These are phyloP conservation scores for Phoxinus dragarum DNA, from an alignment of 2,797 vertebrate species.

Conservation along the genomic window DNA sequence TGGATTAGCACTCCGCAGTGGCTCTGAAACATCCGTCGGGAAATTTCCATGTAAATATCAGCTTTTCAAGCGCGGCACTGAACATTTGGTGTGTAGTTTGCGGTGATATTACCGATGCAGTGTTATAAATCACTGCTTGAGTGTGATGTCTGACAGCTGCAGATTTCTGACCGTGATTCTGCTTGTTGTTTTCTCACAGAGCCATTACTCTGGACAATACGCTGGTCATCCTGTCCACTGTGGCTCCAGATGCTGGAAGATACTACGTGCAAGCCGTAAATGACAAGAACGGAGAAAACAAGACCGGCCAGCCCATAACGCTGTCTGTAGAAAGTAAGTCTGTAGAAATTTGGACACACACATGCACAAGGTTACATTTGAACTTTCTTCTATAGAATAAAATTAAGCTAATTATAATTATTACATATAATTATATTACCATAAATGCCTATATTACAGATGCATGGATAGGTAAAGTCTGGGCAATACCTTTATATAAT, in stretches of 20 bases:
- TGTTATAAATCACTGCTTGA: constrained; percentile 19
- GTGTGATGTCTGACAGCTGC: constrained; percentile 10
- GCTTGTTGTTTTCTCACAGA: constrained; percentile 67
- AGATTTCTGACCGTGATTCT: background rate
- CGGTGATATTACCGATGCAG: constrained; percentile 1
- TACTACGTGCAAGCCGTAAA: constrained; percentile 90
- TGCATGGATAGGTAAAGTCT: background rate
- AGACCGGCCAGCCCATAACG: constrained; percentile 87
- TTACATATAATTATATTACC: background rate
- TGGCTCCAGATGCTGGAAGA: constrained; percentile 85
- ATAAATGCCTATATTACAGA: background rate
- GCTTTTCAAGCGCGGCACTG: background rate
- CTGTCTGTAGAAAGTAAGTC: constrained; percentile 85
- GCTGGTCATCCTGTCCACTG: constrained; percentile 87
- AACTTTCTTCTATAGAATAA: background rate
- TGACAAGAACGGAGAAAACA: constrained; percentile 90
- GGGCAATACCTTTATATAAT: no score
- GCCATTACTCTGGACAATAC: constrained; percentile 89
- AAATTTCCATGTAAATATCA: constrained; percentile 27
- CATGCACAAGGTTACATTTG: background rate
- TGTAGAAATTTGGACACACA: background rate
- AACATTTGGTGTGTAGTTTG: constrained; percentile 32
- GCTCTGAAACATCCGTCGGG: background rate
- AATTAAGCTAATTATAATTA: background rate
- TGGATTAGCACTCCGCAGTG: constrained; percentile 46